These are phyloP conservation scores for Peucedramus taeniatus DNA, from an alignment of 2,113 vertebrate species.

Conservation along the genomic window DNA sequence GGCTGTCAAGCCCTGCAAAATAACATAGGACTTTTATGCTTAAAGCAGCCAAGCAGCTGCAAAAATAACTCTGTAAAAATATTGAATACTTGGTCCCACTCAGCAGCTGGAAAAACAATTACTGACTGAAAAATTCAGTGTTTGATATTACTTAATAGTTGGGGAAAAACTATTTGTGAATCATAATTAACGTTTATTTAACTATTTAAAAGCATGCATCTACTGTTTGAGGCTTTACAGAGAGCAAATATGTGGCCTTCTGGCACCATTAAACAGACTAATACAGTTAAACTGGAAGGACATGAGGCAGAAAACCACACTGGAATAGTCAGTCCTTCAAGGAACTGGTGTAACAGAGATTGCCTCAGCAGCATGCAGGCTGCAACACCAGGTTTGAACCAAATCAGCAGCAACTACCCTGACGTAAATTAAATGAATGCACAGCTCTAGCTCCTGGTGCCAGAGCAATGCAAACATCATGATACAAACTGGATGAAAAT, in stretches of 20 bases:
- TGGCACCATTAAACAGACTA: conserved; percentile 11
- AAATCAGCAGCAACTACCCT: not conserved
- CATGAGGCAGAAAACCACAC: not conserved
- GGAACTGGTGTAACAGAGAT: not conserved
- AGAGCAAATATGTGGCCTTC: not conserved
- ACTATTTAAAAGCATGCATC: conserved; percentile 26
- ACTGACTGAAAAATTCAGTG: conserved; percentile 54
- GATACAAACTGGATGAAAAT: not conserved
- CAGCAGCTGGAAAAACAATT: conserved; percentile 51
- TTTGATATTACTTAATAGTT: conserved; percentile 46
- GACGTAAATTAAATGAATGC: not conserved
- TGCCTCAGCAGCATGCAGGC: not conserved
- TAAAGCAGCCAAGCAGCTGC: conserved; percentile 18
- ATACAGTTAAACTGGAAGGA: not conserved
- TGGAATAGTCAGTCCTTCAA: not conserved
- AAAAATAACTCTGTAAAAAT: conserved; percentile 56
- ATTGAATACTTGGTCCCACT: conserved; percentile 8
- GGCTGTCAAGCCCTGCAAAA: conserved; percentile 12
- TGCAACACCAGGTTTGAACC: not conserved
- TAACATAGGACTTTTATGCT: not conserved
- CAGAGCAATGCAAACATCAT: not conserved
- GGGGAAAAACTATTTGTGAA: conserved; percentile 38
- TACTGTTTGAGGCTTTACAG: not conserved
- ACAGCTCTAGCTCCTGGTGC: not conserved
- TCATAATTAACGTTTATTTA: conserved; percentile 57